These are phyloP conservation scores for Natator depressus DNA, from an alignment of 2,113 vertebrate genomes.

Conservation along the genomic window DNA sequence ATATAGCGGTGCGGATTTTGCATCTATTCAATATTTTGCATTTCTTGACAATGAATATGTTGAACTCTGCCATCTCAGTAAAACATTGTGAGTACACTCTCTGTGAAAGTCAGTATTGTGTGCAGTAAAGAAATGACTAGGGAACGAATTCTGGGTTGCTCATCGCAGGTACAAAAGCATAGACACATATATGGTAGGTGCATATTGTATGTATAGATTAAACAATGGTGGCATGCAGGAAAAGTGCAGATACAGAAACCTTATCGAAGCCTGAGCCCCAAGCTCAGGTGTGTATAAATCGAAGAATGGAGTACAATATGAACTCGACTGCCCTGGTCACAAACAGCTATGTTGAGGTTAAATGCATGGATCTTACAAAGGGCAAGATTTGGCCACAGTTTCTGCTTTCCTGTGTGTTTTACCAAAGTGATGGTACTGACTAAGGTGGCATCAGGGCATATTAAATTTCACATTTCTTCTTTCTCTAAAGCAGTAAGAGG, in stretches of 20 bases:
- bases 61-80: conserved; percentile 52
- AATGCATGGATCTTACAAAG: background rate
- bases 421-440: accelerated
- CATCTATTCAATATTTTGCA: conserved; percentile 1
- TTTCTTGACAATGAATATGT: conserved; percentile 36
- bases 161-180: background rate
- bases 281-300: background rate
- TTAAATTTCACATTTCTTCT: background rate
- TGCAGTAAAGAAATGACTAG: background rate
- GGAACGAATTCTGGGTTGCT: background rate
- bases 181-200: accelerated
- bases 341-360: background rate
- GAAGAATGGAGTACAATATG: accelerated
- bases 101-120: background rate
- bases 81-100: background rate
- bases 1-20: conserved; percentile 13
- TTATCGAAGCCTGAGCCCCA: background rate
- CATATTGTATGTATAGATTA: background rate
- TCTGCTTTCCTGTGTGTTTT: background rate
- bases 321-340: accelerated
- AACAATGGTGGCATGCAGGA: background rate
- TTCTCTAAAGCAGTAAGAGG: background rate
- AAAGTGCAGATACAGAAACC: background rate
- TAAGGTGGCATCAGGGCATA: accelerated
- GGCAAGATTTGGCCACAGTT: background rate